Conservation (phyloP, 2,888 invertebrate species). For the Leucozona laternaria region DNA sequence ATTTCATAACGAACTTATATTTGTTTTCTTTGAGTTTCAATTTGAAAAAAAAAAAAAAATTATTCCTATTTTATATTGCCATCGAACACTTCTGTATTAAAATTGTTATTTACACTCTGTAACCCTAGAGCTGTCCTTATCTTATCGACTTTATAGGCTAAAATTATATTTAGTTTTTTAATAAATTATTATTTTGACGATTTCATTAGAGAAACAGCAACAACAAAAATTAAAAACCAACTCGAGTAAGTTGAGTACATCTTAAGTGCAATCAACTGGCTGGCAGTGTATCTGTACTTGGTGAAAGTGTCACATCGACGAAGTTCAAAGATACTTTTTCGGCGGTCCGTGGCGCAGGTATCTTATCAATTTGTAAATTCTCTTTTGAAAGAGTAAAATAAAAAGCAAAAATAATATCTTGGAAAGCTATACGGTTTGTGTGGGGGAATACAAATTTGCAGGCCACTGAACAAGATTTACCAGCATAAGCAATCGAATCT, state of each 20-base stretch:
- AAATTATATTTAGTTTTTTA: slow-evolving; percentile 15
- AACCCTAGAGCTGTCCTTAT: not conserved
- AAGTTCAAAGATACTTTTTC: slow-evolving; percentile 12
- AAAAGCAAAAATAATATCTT: not conserved
- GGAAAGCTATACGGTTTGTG: not conserved
- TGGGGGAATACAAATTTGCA: slow-evolving; percentile 9
- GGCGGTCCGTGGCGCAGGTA: not conserved
- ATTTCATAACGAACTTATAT: slow-evolving; percentile 24
- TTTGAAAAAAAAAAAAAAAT: not conserved
- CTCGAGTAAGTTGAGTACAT: slow-evolving; percentile 7
- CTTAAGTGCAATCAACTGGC: slow-evolving; percentile 21
- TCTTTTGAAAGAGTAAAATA: slow-evolving; percentile 20
- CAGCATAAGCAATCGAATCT: slow-evolving; percentile 22
- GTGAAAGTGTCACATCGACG: slow-evolving; percentile 40
- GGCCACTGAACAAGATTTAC: not conserved
- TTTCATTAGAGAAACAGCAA: slow-evolving; percentile 18
- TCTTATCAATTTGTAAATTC: slow-evolving; percentile 14
- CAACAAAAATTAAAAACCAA: not conserved
- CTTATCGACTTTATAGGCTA: slow-evolving; percentile 13
- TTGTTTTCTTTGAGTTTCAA: not conserved
- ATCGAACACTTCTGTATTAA: slow-evolving; percentile 2
- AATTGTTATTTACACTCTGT: not conserved
- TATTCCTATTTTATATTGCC: not conserved
- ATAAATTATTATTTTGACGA: slow-evolving; percentile 31
- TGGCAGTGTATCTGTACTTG: slow-evolving; percentile 30